phyloP scores from a whole-genome alignment of 2,797 vertebrate genomes.

The Muscicapa comitata region DNA sequence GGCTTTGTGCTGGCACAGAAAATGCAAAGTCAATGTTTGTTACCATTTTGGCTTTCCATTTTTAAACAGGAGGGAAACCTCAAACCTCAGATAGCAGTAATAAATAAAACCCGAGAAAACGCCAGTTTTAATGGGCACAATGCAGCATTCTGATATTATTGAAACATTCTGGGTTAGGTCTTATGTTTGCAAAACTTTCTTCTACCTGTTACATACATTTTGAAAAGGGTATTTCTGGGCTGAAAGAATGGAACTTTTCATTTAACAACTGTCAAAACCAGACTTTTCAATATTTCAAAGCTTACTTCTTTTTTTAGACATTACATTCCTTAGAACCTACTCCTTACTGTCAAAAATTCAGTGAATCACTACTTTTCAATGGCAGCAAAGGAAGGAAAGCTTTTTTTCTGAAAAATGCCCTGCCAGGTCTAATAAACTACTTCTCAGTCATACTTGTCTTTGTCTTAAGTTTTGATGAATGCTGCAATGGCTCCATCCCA shows the following conservation, averaged over 20 bases:
- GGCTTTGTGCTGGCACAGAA: neutral
- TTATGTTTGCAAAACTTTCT: neutral
- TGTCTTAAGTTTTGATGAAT: neutral
- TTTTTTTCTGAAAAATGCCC: neutral
- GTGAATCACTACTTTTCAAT: neutral
- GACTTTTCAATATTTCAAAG: slow-evolving; percentile 32
- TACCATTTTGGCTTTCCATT: neutral
- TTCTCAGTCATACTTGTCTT: neutral
- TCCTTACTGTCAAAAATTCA: slow-evolving; percentile 36
- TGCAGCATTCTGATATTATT: neutral
- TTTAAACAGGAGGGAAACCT: neutral
- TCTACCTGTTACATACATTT: neutral
- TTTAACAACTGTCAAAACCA: slow-evolving; percentile 38
- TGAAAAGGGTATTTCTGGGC: neutral
- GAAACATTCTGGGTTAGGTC: neutral
- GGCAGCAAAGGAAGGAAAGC: neutral
- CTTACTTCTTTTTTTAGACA: neutral
- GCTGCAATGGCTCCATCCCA: neutral
- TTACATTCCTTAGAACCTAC: neutral
- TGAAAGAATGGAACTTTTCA: neutral
- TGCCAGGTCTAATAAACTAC: neutral
- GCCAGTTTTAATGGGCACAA: neutral
- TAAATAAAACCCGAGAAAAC: neutral
- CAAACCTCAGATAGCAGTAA: neutral
- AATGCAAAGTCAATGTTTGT: neutral